Evolutionary conservation across 2,113 vertebrate species (phyloP), one percentile per base, ranked within the genome.

Genomic region (Archilochus colubris): DNA sequence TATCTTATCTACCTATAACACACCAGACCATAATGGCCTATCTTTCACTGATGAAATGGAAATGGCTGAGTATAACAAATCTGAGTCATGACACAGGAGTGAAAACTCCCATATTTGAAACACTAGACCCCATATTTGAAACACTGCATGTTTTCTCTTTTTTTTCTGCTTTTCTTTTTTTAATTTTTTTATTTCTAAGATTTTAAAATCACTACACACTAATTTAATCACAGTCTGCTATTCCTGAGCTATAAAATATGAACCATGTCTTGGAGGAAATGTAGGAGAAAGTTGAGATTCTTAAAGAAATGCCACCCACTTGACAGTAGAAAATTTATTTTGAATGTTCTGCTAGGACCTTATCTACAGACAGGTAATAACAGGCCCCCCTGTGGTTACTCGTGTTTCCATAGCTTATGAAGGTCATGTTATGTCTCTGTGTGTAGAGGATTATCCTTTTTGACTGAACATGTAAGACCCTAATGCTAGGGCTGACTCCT

Each of bases 1-100:
- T 77, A 69, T 63, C 87, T 89, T 92, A 80, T 82, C 70, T 91
- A 86, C 51, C 57, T 84, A 9, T 58, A 62, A 86, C 82, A 91
- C 48, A 77, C 53, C 50, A 24, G 40, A 46, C 59, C 55, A 84
- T 1, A 82, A 48, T 46, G 1, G 7, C 82, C 74, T 73, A 51
- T 70, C 84, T 89, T 86, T 46, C 16, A 16, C 51, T 73, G 75
- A 66, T 69, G 61, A 81, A 85, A 77, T 81, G 46, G 63, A 89
- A 79, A 62, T 74, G 72, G 77, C 18, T 55, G n/a, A 67, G 25
- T 66, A 43, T 59, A 88, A 89, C n/a, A 86, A 74, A 86, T 55
- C 19, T 44, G 16, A 89, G 66, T 62, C 31, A 80, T 1, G 3
- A 74, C 25, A 79, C 1, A 67, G 19, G 8, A 80, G 15, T 4